These are phyloP conservation scores for Pituophis catenifer DNA, from an alignment of 2,113 vertebrate genomes.

Conservation along the genomic window DNA sequence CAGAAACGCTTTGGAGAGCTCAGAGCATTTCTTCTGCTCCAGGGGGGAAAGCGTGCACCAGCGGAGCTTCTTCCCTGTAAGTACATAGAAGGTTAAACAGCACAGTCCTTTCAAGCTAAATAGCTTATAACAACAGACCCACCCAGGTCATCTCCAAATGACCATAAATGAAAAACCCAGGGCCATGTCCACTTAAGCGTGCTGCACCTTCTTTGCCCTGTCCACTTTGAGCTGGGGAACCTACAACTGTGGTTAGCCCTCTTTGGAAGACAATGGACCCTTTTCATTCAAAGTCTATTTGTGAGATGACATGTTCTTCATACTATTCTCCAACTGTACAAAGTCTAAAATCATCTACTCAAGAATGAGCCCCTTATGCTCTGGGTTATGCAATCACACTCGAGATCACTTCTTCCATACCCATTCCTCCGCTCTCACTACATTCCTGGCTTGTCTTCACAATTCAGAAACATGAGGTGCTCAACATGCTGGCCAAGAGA, in stretches of 20 bases:
- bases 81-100: background rate
- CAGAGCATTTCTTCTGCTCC: conserved; percentile 87
- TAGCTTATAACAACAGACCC: background rate
- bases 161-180: background rate
- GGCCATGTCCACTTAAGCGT: background rate
- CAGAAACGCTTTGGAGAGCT: conserved; percentile 78
- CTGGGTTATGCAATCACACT: background rate
- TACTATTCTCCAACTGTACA: background rate
- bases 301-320: background rate
- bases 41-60: conserved; percentile 87
- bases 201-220: background rate
- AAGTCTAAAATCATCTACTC: background rate
- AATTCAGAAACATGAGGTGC: background rate
- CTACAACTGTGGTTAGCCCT: background rate
- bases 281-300: background rate
- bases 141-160: background rate
- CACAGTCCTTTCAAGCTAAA: background rate
- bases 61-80: conserved; percentile 83
- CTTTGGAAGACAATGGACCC: background rate
- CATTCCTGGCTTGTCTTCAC: background rate
- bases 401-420: background rate
- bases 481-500: background rate
- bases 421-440: background rate
- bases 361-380: background rate
- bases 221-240: background rate